Evolutionary conservation across 2,888 invertebrate species (phyloP), one percentile per base, ranked within the genome.

Genomic region (Leptinotarsa peninsularis): DNA sequence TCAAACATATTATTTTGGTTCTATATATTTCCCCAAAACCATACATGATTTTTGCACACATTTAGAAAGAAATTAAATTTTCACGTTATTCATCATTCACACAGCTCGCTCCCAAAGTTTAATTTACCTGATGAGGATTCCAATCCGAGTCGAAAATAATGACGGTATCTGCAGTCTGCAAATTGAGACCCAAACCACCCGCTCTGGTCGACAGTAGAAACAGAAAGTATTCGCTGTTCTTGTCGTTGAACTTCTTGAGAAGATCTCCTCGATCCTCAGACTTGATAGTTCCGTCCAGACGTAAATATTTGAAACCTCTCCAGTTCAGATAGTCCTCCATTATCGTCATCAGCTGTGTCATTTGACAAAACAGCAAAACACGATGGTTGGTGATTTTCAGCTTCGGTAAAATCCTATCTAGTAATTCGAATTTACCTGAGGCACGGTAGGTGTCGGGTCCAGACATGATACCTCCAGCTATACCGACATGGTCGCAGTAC

Each of bases 61-160:
- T 43, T 43, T 0, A 1, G 10, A 43, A 3, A 43, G 3, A 43
- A 43, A 43, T 43, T 10, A 13, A 13, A 43, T 43, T 43, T 10
- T 10, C 43, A 43, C 43, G 0, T 43, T 10, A 43, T 3, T 43
- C 43, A 43, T 3, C 43, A 43, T 43, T 43, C 0, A 43, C 10
- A 43, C 10, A 43, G 43, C 10, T 0, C 1, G 3, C 43, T 43
- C 10, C 43, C 10, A 0, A 43, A 43, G 43, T 43, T 43, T 10
- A 43, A 43, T 70, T 75, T 85, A 94, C 95, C 92, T 99, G 99
- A 90, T 99, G 99, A 4, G 99, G 99, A 91, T 99, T 99, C 99
- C 99, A 99, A 90, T 99, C 99, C 0, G 98, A 99, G 90, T 99
- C 99, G 88, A 99, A 99, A 81, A 99, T 99, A 82, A 99, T 92